Base-by-base conservation (phyloP, 1,140 invertebrate genomes). In the Sesamia nonagrioides region DNA sequence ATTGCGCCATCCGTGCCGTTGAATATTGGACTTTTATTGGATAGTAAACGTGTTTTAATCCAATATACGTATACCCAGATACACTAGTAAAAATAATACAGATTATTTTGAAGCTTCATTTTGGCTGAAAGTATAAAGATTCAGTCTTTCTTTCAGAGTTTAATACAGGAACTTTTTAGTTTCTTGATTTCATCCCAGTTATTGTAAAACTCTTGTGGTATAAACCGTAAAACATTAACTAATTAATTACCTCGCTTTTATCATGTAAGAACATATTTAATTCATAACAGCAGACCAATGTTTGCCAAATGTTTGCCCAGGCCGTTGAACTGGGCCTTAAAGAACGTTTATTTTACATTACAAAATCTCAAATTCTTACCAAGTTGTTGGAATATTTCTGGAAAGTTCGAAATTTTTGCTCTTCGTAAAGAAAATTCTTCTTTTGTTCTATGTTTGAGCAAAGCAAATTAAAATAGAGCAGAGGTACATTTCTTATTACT, bases 331-430 rank as follows among this genome's bases (percentile, higher is more conserved):
- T 72, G 54, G 52, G 68, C 56, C 71, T 72, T 66, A 61, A 68
- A 68, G 35, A 77, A 72, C 56, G 79, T 82, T 88, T 84, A 85
- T 78, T 83, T 82, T 79, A 81, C 75, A 80, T 84, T 82, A 79
- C 80, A 77, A 86, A 82, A 84, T 84, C 76, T 82, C 74, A 84
- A 85, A 83, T 77, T 83, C 74, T 84, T 80, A 56, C 77, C 11
- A 54, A 85, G 79, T 84, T 83, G 80, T 86, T 81, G 77, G 77
- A 82, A 87, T 88, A 80, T 81, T 88, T 84, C 76, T 60, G 48
- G 80, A 77, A 74, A 85, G 78, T 85, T 83, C 63, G 74, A 83
- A 79, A 85, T 86, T 88, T 86, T 86, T 88, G 79, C 63, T 82
- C 58, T 48, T 72, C 17, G 78, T 80, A 80, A 74, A 80, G 72